These are phyloP conservation scores for Cyphomyrus discorhynchus DNA, from an alignment of 2,113 vertebrate species.

Conservation along the genomic window DNA sequence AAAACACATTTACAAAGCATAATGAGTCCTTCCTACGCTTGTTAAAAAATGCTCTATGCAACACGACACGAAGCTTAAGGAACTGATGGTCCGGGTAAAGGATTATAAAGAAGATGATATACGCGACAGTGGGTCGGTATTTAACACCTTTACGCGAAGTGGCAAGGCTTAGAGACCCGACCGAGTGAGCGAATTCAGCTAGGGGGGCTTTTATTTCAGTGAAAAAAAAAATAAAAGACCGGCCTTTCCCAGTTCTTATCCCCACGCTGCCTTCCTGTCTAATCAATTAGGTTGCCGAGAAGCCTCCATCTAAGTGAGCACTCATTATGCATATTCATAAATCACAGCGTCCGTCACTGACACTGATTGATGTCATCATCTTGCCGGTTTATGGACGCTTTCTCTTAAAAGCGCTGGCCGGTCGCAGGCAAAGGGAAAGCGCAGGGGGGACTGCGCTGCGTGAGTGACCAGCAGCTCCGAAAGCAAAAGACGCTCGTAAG, in stretches of 20 bases:
- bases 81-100: slow-evolving; percentile 8
- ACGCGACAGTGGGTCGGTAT: not conserved
- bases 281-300: slow-evolving; percentile 75
- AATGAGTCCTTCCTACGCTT: not conserved
- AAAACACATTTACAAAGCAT: not conserved
- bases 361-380: slow-evolving; percentile 68
- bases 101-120: slow-evolving; percentile 9
- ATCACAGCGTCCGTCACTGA: slow-evolving; percentile 58
- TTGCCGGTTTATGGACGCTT: slow-evolving; percentile 32
- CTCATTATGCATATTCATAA: slow-evolving; percentile 76
- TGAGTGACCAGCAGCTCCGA: slow-evolving; percentile 27
- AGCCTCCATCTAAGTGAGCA: slow-evolving; percentile 61
- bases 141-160: slow-evolving; percentile 1
- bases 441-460: slow-evolving; percentile 26
- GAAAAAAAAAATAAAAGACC: slow-evolving; percentile 11
- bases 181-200: slow-evolving; percentile 20
- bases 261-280: slow-evolving; percentile 64
- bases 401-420: slow-evolving; percentile 22
- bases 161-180: slow-evolving; percentile 35
- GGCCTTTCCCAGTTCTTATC: slow-evolving; percentile 37
- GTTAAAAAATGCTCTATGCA: not conserved
- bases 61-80: not conserved
- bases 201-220: slow-evolving; percentile 6
- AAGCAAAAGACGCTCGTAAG: not conserved
- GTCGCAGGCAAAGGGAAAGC: slow-evolving; percentile 10